Percentiles rank a stretch among this genome's conserved stretches.
These are phyloP conservation scores for Hecatera dysodea DNA, from an alignment of 2,888 invertebrate genomes.

Conservation along the genomic window DNA sequence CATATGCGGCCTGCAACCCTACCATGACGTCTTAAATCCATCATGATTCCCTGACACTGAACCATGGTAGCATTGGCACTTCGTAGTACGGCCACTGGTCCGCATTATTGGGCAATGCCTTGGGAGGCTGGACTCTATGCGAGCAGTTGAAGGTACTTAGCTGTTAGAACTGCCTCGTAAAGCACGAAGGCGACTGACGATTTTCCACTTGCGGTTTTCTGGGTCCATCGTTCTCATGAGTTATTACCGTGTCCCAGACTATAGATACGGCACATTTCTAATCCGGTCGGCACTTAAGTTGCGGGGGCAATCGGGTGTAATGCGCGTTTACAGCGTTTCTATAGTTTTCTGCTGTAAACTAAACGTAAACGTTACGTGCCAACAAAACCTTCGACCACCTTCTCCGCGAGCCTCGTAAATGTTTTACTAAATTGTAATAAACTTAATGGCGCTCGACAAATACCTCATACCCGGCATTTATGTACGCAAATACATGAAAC, in stretches of 20 bases:
- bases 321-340: conserved; percentile 84
- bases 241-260: conserved; percentile 67
- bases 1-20: too few species aligned
- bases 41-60: too few species aligned
- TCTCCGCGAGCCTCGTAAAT: conserved; percentile 57
- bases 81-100: too few species aligned
- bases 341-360: conserved; percentile 83
- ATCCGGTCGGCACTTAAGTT: conserved; percentile 89
- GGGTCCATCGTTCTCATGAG: conserved; percentile 13
- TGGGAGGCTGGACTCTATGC: too few species aligned
- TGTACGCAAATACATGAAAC: conserved; percentile 62
- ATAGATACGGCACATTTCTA: conserved; percentile 82
- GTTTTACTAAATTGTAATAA: conserved; percentile 68
- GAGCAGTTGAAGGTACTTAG: too few species aligned
- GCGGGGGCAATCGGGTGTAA: conserved; percentile 87
- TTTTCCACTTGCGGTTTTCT: too few species aligned
- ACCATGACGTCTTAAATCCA: too few species aligned
- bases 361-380: conserved; percentile 73
- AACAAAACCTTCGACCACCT: conserved; percentile 69
- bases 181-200: too few species aligned
- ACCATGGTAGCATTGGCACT: too few species aligned
- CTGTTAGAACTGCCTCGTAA: too few species aligned
- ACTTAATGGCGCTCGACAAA: conserved; percentile 65
- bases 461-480: conserved; percentile 64
- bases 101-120: too few species aligned